A percentile compares a stretch with the other conserved stretches of the same genome.
These are phyloP conservation scores for Leptosomus discolor DNA, from an alignment of 2,113 vertebrate species.

Conservation along the genomic window DNA sequence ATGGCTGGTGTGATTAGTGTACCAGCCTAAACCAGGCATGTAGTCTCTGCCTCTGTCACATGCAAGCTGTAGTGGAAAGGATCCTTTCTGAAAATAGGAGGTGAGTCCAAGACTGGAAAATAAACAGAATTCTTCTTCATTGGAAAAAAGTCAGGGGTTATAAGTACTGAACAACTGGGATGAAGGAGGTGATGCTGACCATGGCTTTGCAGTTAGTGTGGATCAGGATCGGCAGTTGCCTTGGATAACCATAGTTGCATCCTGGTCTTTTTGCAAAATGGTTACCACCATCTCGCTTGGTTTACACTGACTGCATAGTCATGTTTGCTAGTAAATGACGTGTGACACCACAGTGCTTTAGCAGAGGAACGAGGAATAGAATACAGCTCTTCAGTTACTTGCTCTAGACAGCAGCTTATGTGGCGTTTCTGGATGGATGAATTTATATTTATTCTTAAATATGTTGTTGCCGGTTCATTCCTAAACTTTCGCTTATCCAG, in stretches of 20 bases:
- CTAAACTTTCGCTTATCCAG: not conserved
- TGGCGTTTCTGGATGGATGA: not conserved
- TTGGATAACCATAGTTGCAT: not conserved
- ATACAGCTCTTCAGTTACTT: not conserved
- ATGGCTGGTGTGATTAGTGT: not conserved
- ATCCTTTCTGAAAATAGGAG: not conserved
- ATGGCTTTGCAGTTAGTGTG: not conserved
- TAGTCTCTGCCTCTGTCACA: not conserved
- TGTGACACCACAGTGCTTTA: not conserved
- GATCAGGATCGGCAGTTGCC: not conserved
- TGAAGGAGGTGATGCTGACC: not conserved
- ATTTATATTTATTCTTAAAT: not conserved
- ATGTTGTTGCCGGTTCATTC: not conserved
- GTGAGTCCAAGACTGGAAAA: not conserved
- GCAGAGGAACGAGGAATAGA: not conserved
- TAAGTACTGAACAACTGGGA: not conserved
- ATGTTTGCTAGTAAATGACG: not conserved
- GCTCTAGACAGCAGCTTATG: not conserved
- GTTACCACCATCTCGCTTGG: not conserved
- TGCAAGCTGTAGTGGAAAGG: not conserved
- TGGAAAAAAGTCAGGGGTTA: not conserved
- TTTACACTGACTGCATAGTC: not conserved
- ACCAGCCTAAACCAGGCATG: not conserved
- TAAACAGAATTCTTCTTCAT: not conserved
- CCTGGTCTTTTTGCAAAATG: not conserved